Evolutionary conservation across 2,888 invertebrate genomes (phyloP).

Genomic region (Blastobasis adustella): DNA sequence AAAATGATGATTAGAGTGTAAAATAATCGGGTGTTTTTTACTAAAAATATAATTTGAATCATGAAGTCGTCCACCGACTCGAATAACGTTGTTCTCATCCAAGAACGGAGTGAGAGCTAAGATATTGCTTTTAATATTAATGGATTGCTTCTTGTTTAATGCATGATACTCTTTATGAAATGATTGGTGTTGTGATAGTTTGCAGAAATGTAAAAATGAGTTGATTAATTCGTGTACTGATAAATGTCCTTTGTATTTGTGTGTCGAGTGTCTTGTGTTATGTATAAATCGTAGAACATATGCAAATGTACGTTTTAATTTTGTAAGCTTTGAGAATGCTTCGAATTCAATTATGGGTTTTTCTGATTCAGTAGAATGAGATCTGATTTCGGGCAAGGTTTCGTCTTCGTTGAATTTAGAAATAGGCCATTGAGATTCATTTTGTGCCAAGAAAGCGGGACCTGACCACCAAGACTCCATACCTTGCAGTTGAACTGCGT

Average conservation of each 20-base stretch:
- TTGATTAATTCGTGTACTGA: not conserved
- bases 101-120: not conserved
- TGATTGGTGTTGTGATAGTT: not conserved
- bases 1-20: not conserved
- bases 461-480: constrained; percentile 1
- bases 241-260: too few relatives aligned
- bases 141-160: not conserved
- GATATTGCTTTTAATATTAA: not conserved
- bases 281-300: too few relatives aligned
- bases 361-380: not conserved
- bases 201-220: not conserved
- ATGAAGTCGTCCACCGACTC: not conserved
- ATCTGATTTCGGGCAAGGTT: constrained; percentile 2
- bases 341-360: not conserved
- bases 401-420: too few relatives aligned
- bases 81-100: not conserved
- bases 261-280: too few relatives aligned
- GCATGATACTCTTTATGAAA: not conserved
- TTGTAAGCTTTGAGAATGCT: constrained; percentile 4
- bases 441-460: not conserved
- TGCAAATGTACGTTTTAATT: constrained; percentile 7
- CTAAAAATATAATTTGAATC: not conserved
- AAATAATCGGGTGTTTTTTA: constrained; percentile 1
- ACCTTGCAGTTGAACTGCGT: not conserved
- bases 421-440: not conserved